These are phyloP conservation scores for Ryuthela nishihirai DNA, from an alignment of 2,888 invertebrate species.

Conservation along the genomic window DNA sequence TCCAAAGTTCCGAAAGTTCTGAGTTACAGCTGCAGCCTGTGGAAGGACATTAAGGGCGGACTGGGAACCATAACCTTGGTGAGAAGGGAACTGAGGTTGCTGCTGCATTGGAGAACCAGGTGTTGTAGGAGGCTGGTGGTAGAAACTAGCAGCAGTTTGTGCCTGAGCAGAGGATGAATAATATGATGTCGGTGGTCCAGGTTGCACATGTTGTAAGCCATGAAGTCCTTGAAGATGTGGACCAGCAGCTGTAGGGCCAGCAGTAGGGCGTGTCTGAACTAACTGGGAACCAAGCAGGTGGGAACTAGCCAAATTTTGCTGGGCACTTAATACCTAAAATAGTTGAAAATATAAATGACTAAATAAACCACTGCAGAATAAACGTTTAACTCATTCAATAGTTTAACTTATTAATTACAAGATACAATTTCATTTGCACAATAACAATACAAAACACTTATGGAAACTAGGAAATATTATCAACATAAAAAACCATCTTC, in stretches of 20 bases:
- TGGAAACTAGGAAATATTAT: too few species aligned
- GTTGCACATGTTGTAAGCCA: slow-evolving; percentile 54
- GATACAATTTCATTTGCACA: too few species aligned
- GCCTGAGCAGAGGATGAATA: slow-evolving; percentile 55
- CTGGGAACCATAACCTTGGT: slow-evolving; percentile 53
- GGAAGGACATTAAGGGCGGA: slow-evolving; percentile 43
- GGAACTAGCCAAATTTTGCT: slow-evolving; percentile 52
- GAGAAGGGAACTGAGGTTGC: slow-evolving; percentile 50
- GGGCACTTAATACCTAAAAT: slow-evolving; percentile 48
- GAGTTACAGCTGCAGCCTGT: slow-evolving; percentile 32
- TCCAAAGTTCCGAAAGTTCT: slow-evolving; percentile 32
- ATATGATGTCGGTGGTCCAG: slow-evolving; percentile 54
- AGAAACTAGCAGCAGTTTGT: slow-evolving; percentile 47
- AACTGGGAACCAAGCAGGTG: slow-evolving; percentile 63
- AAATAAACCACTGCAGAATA: too few species aligned
- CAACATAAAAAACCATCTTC: too few species aligned
- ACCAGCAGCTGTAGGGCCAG: slow-evolving; percentile 50
- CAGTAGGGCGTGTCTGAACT: slow-evolving; percentile 58
- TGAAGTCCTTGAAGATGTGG: slow-evolving; percentile 49
- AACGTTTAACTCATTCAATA: too few species aligned
- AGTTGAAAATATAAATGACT: too few species aligned
- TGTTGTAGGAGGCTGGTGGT: slow-evolving; percentile 64
- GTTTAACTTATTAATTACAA: too few species aligned
- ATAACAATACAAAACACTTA: too few species aligned
- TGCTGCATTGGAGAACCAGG: slow-evolving; percentile 99